Evolutionary conservation across 2,113 vertebrate genomes (phyloP).

Genomic region (Gracilinanus agilis): DNA sequence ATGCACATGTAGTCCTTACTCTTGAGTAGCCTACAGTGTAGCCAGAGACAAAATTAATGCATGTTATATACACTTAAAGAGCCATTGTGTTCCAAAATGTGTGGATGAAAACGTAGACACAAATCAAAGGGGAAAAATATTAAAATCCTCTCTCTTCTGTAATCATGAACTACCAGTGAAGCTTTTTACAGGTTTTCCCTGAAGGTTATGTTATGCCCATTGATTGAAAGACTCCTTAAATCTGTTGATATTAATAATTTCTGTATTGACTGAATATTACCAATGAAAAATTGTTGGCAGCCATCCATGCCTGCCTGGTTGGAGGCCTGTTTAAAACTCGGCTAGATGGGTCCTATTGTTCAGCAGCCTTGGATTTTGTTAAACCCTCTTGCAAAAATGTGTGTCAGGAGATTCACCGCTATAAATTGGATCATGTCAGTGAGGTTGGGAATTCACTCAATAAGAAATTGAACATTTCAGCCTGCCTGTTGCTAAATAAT

Average conservation of each 20-base stretch:
- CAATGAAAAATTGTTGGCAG: constrained; percentile 64
- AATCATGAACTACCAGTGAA: background rate
- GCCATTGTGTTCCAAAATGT: background rate
- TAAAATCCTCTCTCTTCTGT: background rate
- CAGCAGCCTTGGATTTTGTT: constrained; percentile 73
- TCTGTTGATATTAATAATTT: constrained; percentile 59
- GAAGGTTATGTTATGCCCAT: constrained; percentile 62
- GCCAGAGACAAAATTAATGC: constrained; percentile 4
- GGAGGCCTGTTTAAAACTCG: constrained; percentile 67
- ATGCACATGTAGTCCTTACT: background rate
- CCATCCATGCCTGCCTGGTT: constrained; percentile 67
- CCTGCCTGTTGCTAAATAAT: constrained; percentile 74
- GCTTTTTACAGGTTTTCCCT: constrained; percentile 1
- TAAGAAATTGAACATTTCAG: constrained; percentile 74
- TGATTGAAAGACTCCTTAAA: constrained; percentile 64
- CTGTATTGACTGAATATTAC: constrained; percentile 72
- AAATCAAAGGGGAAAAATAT: background rate
- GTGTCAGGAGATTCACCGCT: constrained; percentile 76
- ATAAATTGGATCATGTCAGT: constrained; percentile 75
- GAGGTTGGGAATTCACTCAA: constrained; percentile 73
- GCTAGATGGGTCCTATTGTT: constrained; percentile 75
- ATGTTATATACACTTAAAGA: background rate
- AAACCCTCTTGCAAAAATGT: constrained; percentile 71
- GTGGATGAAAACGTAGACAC: background rate
- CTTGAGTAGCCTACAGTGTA: background rate